Conservation (phyloP, 2,797 vertebrate genomes). For the Sebastes matsubarae region DNA sequence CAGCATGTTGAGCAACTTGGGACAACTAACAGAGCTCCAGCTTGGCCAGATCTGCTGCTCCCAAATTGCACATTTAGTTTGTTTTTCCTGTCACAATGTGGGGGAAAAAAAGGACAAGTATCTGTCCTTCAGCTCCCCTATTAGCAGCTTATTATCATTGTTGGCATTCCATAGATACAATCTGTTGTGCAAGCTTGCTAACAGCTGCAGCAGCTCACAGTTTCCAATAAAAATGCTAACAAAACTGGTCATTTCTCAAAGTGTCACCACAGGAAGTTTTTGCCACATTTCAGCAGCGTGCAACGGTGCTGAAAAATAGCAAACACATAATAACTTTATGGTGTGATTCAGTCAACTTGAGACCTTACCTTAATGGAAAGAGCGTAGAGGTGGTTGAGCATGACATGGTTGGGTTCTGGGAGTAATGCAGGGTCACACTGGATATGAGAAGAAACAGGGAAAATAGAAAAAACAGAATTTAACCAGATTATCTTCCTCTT, state of each 20-base stretch:
- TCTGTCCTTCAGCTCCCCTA: conserved; percentile 16
- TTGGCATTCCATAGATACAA: conserved; percentile 6
- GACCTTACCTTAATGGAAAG: conserved; percentile 95
- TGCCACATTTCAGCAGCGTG: background rate
- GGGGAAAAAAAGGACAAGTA: background rate
- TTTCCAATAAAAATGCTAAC: conserved; percentile 14
- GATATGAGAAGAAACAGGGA: conserved; percentile 5
- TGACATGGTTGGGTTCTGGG: conserved; percentile 98
- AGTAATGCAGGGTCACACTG: conserved; percentile 98
- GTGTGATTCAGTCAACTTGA: background rate
- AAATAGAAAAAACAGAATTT: background rate
- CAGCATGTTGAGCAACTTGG: background rate
- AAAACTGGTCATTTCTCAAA: conserved; percentile 18
- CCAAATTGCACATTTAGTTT: background rate
- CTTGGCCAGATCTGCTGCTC: background rate
- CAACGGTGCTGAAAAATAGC: background rate
- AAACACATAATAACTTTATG: background rate
- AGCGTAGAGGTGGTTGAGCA: conserved; percentile 98
- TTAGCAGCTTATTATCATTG: conserved; percentile 36
- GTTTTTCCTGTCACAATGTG: conserved; percentile 27
- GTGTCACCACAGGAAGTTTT: background rate
- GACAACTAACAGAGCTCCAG: background rate
- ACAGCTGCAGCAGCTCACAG: conserved; percentile 2
- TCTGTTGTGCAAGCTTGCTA: background rate
- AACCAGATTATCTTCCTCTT: background rate